phyloP scores from a whole-genome alignment of 37 sponge, comb jelly and placozoan genomes.

The Petrosia ficiformis region DNA sequence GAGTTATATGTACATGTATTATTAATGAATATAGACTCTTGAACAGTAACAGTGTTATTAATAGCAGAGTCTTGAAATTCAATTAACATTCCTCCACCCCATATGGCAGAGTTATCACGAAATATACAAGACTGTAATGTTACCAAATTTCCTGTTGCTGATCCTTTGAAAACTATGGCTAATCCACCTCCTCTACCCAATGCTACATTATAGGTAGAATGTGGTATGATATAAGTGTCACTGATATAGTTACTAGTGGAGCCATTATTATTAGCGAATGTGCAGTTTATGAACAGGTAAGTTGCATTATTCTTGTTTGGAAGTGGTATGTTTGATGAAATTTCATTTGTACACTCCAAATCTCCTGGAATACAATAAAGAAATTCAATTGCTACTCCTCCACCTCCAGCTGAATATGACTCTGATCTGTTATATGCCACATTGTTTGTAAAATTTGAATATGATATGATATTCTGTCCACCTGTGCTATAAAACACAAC shows the following conservation, averaged over 20 bases:
- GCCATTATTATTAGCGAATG: constrained; percentile 31
- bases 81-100: constrained; percentile 36
- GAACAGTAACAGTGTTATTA: constrained; percentile 18
- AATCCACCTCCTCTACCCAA: constrained; percentile 60
- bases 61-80: constrained; percentile 32
- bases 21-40: background rate
- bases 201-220: constrained; percentile 16
- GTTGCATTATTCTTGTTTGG: background rate
- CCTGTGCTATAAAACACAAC: constrained; percentile 33
- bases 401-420: constrained; percentile 38
- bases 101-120: constrained; percentile 6
- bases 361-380: constrained; percentile 57
- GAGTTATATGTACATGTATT: background rate
- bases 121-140: constrained; percentile 21
- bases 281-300: constrained; percentile 28
- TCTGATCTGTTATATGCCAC: background rate
- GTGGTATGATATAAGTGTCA: background rate
- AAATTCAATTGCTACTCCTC: constrained; percentile 54
- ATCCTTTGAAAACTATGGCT: constrained; percentile 46
- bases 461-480: constrained; percentile 16
- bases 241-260: background rate
- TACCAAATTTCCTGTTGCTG: constrained; percentile 5
- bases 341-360: constrained; percentile 7
- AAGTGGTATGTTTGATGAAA: background rate
- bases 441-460: constrained; percentile 26